Base-by-base conservation (phyloP, 1,140 invertebrate species). In the Drosophila arizonae region DNA sequence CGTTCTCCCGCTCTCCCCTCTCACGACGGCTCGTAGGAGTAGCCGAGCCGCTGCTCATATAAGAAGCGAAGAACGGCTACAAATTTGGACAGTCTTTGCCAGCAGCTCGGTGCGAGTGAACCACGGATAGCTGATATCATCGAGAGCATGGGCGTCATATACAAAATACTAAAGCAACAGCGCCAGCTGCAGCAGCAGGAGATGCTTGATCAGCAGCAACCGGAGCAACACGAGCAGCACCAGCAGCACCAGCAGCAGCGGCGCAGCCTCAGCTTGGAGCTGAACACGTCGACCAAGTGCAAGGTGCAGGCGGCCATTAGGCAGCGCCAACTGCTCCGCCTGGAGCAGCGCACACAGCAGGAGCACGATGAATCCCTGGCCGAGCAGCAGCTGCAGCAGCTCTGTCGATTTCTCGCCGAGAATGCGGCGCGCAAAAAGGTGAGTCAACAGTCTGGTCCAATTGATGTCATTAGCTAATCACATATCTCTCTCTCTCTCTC, bases 101-200 rank as follows among this genome's bases (percentile, higher is more conserved):
- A 17, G 69, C 54, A 45, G 45, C 73, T 81, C 74, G 51, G 45
- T 36, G 60, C 51, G 74, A 43, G 48, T 26, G 58, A 50, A 62
- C 41, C 54, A 57, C 39, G 30, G n/a, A 24, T 6, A 21, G 4
- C 15, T 21, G 17, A 48, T 3, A 48, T 21, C 10, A 8, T 8
- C 48, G 15, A 45, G 17, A 68, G 39, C 26, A 90, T 90, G 89
- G 89, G 89, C 60, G 81, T 90, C 73, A 90, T 90, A 54, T 87
- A 90, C 41, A 90, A 90, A 62, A 79, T 90, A 77, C 55, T 90
- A 3, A 90, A 90, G 52, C 89, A 90, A 45, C 90, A 85, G 5
- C 77, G 82, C 4, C 71, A 65, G 17, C 67, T 56, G 30, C 67
- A 64, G 30, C 67, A 70, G 30, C 61, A 71, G 21, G 39, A 69